Percentiles rank a stretch among this genome's conserved stretches.
phyloP scores from a whole-genome alignment of 2,888 invertebrate species.

The Tiphia femorata region DNA sequence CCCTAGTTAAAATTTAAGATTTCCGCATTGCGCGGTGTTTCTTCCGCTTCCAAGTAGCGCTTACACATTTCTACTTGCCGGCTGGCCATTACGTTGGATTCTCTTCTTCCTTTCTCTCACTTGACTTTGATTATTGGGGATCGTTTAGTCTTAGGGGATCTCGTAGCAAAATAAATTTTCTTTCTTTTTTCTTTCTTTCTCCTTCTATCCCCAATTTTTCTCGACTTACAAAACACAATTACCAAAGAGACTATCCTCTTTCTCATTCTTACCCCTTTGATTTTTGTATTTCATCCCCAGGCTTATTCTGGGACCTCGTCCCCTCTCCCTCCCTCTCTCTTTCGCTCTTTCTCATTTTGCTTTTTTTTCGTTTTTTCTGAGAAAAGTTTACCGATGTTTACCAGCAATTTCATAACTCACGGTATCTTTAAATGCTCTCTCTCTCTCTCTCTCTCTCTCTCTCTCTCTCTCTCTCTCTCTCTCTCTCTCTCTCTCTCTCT shows the following conservation, averaged over 20 bases:
- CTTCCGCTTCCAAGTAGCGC: too few species aligned
- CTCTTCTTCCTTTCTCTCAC: too few species aligned
- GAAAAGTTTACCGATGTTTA: background rate
- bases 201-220: background rate
- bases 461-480: background rate
- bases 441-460: conserved; percentile 3
- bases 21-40: too few species aligned
- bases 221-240: background rate
- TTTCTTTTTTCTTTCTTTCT: background rate
- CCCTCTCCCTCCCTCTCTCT: background rate
- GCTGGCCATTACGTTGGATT: too few species aligned
- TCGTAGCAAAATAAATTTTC: background rate
- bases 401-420: background rate
- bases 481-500: background rate
- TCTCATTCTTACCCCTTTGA: too few species aligned
- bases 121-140: background rate
- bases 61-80: too few species aligned
- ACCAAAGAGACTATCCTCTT: too few species aligned
- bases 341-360: background rate
- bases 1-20: too few species aligned
- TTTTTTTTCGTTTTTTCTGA: background rate
- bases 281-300: too few species aligned
- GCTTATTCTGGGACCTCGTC: too few species aligned
- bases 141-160: background rate
- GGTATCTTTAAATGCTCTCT: background rate